Percentiles rank a stretch among this genome's conserved stretches.
Conservation (phyloP, 2,888 invertebrate genomes). For the Tuberolachnus salignus region DNA sequence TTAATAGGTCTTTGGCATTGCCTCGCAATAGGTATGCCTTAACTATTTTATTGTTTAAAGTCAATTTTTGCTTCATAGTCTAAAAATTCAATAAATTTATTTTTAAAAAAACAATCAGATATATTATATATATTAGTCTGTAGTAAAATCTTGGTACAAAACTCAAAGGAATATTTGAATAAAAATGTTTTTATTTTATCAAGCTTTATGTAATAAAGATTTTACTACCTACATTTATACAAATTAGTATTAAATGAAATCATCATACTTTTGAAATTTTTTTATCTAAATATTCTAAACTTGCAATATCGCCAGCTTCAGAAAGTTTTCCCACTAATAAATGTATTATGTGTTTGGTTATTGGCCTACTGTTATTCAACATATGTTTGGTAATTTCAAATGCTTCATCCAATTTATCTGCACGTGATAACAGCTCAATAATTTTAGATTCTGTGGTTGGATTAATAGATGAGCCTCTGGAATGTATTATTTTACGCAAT, state of each 20-base stretch:
- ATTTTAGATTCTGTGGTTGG: constrained; percentile 23
- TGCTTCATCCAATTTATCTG: constrained; percentile 31
- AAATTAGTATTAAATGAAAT: background rate
- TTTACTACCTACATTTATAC: background rate
- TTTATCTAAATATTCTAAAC: constrained; percentile 27
- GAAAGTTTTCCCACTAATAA: constrained; percentile 39
- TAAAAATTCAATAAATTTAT: constrained; percentile 15
- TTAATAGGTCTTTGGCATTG: constrained; percentile 9
- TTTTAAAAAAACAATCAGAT: background rate
- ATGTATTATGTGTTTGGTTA: constrained; percentile 17
- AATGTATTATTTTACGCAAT: constrained; percentile 9
- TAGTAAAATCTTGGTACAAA: no score
- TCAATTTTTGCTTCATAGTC: background rate
- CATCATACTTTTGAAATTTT: constrained; percentile 37
- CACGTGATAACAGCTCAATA: constrained; percentile 23
- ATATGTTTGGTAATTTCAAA: constrained; percentile 28
- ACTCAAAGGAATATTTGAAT: no score
- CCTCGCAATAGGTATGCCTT: constrained; percentile 14
- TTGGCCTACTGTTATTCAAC: constrained; percentile 16
- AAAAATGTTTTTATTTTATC: no score
- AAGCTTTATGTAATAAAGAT: background rate
- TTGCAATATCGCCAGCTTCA: constrained; percentile 11
- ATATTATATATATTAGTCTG: no score
- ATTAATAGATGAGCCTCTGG: background rate
- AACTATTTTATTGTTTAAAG: constrained; percentile 29